Evolutionary conservation across 2,113 vertebrate species (phyloP).

Genomic region (Calidris pygmaea): DNA sequence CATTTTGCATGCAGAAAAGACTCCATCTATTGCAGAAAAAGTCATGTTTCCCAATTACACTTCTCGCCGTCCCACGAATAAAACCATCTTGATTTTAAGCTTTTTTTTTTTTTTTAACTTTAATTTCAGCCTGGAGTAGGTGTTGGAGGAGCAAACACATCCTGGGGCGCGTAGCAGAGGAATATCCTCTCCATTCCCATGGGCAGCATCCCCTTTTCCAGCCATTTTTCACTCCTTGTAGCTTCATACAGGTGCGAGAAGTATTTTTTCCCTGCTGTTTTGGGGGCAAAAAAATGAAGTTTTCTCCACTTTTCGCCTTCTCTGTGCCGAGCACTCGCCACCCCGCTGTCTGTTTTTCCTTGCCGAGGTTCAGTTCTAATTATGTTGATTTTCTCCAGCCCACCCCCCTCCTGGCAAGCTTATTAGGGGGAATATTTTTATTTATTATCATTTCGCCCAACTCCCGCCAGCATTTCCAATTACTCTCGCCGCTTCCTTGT

Average conservation of each 20-base stretch:
- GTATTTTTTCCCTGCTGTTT: neutral
- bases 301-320: conserved; percentile 59
- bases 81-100: neutral
- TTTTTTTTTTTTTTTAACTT: neutral
- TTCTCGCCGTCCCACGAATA: neutral
- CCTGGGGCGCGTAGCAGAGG: neutral
- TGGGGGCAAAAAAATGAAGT: conserved; percentile 15
- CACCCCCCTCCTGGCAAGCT: conserved; percentile 90
- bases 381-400: conserved; percentile 99
- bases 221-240: fast-evolving
- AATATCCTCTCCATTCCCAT: neutral
- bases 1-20: neutral
- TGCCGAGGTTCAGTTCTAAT: conserved; percentile 94
- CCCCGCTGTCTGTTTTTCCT: conserved; percentile 85
- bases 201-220: neutral
- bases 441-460: conserved; percentile 98
- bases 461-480: conserved; percentile 99
- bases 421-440: conserved; percentile 99
- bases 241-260: neutral
- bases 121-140: neutral
- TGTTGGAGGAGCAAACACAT: neutral
- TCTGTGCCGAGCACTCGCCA: conserved; percentile 66
- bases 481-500: conserved; percentile 99
- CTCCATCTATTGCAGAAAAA: fast-evolving
- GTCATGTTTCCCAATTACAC: fast-evolving